Conservation (phyloP, 2,113 vertebrate genomes). For the Cranoglanis bouderius region DNA sequence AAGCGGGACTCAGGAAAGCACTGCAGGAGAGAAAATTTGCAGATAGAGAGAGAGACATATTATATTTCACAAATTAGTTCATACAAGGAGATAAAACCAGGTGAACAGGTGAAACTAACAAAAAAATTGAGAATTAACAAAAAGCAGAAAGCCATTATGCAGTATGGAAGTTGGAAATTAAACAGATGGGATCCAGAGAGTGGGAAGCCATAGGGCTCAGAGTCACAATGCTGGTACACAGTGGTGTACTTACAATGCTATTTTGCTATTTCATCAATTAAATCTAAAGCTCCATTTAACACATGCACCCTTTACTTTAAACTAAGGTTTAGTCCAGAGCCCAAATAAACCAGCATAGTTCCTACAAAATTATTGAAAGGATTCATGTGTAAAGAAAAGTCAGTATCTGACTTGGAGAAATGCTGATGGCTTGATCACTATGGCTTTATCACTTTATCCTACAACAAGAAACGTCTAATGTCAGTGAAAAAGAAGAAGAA, state of each 20-base stretch:
- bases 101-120: neutral
- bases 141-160: neutral
- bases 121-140: neutral
- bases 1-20: neutral
- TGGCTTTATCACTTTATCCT: no score
- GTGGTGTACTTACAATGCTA: slow-evolving; percentile 51
- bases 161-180: neutral
- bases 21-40: neutral
- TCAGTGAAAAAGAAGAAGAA: neutral
- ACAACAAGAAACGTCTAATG: neutral
- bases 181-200: neutral
- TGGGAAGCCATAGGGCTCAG: neutral
- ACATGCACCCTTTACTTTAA: neutral
- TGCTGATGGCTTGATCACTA: neutral
- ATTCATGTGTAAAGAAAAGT: neutral
- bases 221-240: slow-evolving; percentile 28
- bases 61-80: neutral
- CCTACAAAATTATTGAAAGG: neutral
- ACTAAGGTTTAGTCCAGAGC: neutral
- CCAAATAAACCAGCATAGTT: neutral
- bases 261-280: slow-evolving; percentile 54
- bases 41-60: neutral
- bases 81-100: neutral
- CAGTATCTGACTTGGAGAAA: neutral
- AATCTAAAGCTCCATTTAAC: neutral